phyloP scores from a whole-genome alignment of 1,140 invertebrate genomes.

The Drosophila jambulina region DNA sequence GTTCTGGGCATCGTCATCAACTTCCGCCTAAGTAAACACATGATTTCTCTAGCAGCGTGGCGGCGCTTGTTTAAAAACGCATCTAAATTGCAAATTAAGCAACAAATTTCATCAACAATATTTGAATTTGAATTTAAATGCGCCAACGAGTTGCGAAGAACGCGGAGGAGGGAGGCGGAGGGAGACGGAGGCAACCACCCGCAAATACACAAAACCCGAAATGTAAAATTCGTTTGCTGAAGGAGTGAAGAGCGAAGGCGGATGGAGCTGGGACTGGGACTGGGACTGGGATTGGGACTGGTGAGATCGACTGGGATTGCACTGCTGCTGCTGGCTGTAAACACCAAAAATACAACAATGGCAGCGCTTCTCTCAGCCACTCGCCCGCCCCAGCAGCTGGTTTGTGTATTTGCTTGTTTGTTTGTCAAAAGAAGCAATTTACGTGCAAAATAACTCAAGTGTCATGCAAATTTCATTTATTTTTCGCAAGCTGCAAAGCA shows the following conservation, averaged over 20 bases:
- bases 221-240: conserved; percentile 78
- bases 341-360: conserved; percentile 83
- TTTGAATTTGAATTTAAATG: conserved; percentile 84
- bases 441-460: conserved; percentile 85
- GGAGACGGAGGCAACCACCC: conserved; percentile 29
- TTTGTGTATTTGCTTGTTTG: conserved; percentile 80
- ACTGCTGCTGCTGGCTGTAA: conserved; percentile 66
- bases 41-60: conserved; percentile 54
- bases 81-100: conserved; percentile 84
- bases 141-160: conserved; percentile 63
- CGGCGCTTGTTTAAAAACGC: conserved; percentile 79
- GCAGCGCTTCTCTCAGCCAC: conserved; percentile 31
- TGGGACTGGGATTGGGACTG: conserved; percentile 47
- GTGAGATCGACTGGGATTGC: conserved; percentile 56
- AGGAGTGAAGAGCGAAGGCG: conserved; percentile 31
- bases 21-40: conserved; percentile 81
- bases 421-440: conserved; percentile 85
- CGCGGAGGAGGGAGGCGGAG: conserved; percentile 9
- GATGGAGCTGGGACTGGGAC: conserved; percentile 52
- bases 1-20: conserved; percentile 39
- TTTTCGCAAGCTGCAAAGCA: conserved; percentile 74
- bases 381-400: conserved; percentile 16
- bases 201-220: conserved; percentile 71
- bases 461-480: conserved; percentile 85
- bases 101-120: conserved; percentile 84